phyloP scores from a whole-genome alignment of 1,140 invertebrate species.

The Anagrus nilaparvatae region DNA sequence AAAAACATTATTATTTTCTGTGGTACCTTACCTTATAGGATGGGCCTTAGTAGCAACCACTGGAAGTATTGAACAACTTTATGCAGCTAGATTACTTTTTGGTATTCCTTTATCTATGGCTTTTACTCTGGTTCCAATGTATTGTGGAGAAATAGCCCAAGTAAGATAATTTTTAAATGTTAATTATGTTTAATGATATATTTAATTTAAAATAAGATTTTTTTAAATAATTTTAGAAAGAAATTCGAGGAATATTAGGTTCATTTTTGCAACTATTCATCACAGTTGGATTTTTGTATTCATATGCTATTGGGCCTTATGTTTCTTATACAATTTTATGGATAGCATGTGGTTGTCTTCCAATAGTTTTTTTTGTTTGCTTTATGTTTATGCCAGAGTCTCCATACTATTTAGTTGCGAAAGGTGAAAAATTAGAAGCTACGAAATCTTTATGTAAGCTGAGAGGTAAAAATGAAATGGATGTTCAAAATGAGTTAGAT shows the following conservation, averaged over 20 bases:
- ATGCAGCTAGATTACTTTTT: constrained; percentile 52
- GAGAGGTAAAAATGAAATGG: constrained; percentile 46
- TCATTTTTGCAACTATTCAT: constrained; percentile 73
- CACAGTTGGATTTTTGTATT: constrained; percentile 64
- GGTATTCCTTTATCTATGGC: constrained; percentile 63
- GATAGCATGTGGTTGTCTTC: constrained; percentile 51
- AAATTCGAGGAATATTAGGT: constrained; percentile 63
- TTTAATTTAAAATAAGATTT: no score
- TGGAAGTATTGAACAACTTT: constrained; percentile 43
- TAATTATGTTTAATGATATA: no score
- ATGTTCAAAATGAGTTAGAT: constrained; percentile 52
- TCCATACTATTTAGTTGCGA: constrained; percentile 58
- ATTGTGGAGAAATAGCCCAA: constrained; percentile 79
- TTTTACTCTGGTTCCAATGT: constrained; percentile 74
- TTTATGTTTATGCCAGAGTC: constrained; percentile 73
- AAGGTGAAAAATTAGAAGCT: constrained; percentile 50
- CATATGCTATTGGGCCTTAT: constrained; percentile 66
- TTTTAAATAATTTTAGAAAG: constrained; percentile 49
- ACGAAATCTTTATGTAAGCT: constrained; percentile 53
- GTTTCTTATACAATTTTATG: constrained; percentile 57
- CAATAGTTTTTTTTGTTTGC: constrained; percentile 52
- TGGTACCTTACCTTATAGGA: constrained; percentile 58
- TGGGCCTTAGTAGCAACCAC: constrained; percentile 57
- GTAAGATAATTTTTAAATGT: constrained; percentile 31
- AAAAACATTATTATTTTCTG: constrained; percentile 52